A percentile compares a stretch with the other conserved stretches of the same genome.
Conservation (phyloP, 2,888 invertebrate species). For the Caenorhabditis uteleia region DNA sequence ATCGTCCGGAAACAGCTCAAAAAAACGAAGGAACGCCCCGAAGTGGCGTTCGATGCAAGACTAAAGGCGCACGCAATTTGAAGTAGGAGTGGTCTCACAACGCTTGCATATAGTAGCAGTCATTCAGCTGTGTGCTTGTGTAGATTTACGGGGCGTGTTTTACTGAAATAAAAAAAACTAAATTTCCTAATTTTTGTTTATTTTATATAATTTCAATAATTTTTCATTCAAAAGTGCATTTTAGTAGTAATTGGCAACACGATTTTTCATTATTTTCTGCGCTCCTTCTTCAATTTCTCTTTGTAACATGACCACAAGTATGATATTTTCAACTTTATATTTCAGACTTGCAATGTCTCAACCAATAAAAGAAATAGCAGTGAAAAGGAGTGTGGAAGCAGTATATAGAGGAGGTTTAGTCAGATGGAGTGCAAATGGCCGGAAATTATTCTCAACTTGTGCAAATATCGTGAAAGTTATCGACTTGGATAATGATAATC, state of each 20-base stretch:
- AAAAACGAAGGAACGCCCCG: too few relatives aligned
- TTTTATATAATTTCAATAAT: too few relatives aligned
- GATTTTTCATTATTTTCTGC: too few relatives aligned
- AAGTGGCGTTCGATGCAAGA: too few relatives aligned
- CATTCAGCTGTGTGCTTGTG: conserved; percentile 18
- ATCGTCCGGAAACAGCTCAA: too few relatives aligned
- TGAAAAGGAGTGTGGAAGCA: conserved; percentile 40
- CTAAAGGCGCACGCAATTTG: conserved; percentile 22
- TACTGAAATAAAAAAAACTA: conserved; percentile 1
- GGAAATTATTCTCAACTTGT: conserved; percentile 59
- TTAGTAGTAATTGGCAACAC: too few relatives aligned
- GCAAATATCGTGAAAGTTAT: conserved; percentile 61
- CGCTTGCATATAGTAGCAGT: conserved; percentile 13
- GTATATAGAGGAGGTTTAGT: conserved; percentile 62
- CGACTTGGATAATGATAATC: conserved; percentile 45
- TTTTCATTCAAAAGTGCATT: too few relatives aligned
- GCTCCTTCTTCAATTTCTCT: background rate
- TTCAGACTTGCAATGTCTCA: conserved; percentile 26
- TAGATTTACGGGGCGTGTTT: conserved; percentile 20
- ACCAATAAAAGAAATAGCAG: conserved; percentile 38
- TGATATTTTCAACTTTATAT: background rate
- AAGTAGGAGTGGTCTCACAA: background rate
- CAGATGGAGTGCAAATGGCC: conserved; percentile 56
- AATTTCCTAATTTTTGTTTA: too few relatives aligned
- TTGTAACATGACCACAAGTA: background rate